Conservation (phyloP, 2,113 vertebrate genomes). For the Pteropus alecto region DNA sequence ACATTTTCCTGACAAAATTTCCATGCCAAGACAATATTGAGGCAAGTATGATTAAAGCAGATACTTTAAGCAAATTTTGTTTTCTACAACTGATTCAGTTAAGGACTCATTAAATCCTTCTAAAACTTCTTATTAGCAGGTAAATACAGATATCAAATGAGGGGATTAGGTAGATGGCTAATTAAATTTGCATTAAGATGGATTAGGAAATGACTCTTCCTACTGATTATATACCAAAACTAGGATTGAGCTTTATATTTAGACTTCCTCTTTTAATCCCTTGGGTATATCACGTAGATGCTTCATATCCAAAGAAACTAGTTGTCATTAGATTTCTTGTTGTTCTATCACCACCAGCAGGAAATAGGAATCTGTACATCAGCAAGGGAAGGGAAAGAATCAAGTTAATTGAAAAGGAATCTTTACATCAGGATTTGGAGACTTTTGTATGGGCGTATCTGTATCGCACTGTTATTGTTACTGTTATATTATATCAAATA, state of each 20-base stretch:
- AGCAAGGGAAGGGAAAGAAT: background rate
- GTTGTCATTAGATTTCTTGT: conserved; percentile 41
- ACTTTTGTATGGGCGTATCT: background rate
- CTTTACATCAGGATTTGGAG: background rate
- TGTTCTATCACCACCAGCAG: background rate
- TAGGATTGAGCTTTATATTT: conserved; percentile 51
- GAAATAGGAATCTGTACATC: background rate
- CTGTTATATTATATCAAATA: background rate
- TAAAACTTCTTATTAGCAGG: conserved; percentile 42
- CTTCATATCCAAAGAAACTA: conserved; percentile 30
- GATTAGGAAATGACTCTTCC: conserved; percentile 48
- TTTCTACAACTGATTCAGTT: background rate
- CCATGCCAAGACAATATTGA: background rate
- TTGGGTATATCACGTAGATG: background rate
- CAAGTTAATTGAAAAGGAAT: background rate
- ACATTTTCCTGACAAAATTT: conserved; percentile 34
- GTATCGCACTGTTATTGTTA: background rate
- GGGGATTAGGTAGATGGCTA: conserved; percentile 33
- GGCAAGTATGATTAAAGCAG: background rate
- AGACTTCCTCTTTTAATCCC: conserved; percentile 65
- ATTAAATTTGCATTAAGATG: conserved; percentile 61
- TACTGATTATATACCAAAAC: conserved; percentile 35
- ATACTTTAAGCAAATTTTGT: conserved; percentile 40
- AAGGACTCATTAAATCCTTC: conserved; percentile 33
- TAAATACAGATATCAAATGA: conserved; percentile 42